Conservation (phyloP, 2,888 invertebrate genomes). For the Cheiracanthium punctorium region DNA sequence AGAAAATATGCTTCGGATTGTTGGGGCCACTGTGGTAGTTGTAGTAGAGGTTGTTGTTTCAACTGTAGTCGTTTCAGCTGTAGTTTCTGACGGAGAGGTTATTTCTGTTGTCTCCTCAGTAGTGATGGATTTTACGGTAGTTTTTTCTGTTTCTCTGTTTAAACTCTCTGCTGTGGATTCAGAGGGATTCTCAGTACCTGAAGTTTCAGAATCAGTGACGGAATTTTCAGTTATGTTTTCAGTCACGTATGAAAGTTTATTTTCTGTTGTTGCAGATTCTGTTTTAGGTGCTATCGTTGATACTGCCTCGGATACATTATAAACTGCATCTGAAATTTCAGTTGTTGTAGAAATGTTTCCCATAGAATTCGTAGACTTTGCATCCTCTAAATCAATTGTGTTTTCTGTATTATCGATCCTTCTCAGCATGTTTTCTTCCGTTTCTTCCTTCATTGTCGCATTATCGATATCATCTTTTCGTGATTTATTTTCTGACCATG, state of each 20-base stretch:
- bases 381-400: not conserved
- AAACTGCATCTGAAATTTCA: not conserved
- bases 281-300: not conserved
- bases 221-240: not conserved
- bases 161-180: not conserved
- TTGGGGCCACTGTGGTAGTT: constrained; percentile 15
- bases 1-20: constrained; percentile 43
- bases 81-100: not conserved
- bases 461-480: constrained; percentile 15
- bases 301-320: not conserved
- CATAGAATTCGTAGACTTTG: not conserved
- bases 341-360: not conserved
- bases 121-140: not conserved
- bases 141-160: not conserved
- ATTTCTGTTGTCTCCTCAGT: not conserved
- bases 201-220: not conserved
- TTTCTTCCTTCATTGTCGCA: not conserved
- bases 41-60: not conserved
- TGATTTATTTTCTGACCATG: constrained; percentile 8
- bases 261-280: not conserved
- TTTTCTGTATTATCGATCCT: not conserved
- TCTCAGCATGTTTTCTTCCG: not conserved
- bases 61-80: constrained; percentile 24
- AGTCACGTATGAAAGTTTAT: not conserved
- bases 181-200: not conserved